Conservation (phyloP, 2,888 invertebrate genomes). For the Bibio marci region DNA sequence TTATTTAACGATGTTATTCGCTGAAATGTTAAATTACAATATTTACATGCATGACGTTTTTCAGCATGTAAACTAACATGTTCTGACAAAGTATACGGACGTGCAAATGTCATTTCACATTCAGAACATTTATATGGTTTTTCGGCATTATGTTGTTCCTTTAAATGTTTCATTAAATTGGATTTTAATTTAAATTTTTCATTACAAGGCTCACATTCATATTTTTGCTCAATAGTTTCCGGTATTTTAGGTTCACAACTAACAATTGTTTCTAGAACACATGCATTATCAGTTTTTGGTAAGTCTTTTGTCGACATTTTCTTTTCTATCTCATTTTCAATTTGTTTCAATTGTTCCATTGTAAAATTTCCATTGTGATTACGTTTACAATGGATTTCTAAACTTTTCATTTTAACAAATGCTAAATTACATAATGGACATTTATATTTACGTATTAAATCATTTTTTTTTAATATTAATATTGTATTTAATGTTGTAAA, state of each 20-base stretch:
- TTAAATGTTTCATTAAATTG: conserved; percentile 6
- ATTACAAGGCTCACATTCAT: conserved; percentile 4
- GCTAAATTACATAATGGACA: conserved; percentile 7
- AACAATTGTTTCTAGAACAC: neutral
- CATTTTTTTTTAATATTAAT: neutral
- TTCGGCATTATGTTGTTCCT: conserved; percentile 8
- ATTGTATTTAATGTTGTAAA: neutral
- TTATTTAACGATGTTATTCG: conserved; percentile 31
- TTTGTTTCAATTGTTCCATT: neutral
- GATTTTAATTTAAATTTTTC: neutral
- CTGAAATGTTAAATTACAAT: conserved; percentile 31
- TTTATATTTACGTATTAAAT: conserved; percentile 2
- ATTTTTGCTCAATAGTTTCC: neutral
- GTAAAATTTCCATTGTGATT: conserved; percentile 5
- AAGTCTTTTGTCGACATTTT: neutral
- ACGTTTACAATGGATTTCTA: conserved; percentile 9
- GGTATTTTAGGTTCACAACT: neutral
- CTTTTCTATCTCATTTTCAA: neutral
- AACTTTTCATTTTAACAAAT: conserved; percentile 7
- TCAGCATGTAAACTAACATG: conserved; percentile 32
- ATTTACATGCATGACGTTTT: conserved; percentile 25
- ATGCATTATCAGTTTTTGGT: neutral
- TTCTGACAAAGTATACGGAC: conserved; percentile 34
- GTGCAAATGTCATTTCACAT: conserved; percentile 32
- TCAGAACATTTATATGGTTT: conserved; percentile 28